Percentiles rank a stretch among this genome's conserved stretches.
Evolutionary conservation across 35 echinoderm and acorn worm genomes (phyloP).

Genomic region (Lytechinus pictus): DNA sequence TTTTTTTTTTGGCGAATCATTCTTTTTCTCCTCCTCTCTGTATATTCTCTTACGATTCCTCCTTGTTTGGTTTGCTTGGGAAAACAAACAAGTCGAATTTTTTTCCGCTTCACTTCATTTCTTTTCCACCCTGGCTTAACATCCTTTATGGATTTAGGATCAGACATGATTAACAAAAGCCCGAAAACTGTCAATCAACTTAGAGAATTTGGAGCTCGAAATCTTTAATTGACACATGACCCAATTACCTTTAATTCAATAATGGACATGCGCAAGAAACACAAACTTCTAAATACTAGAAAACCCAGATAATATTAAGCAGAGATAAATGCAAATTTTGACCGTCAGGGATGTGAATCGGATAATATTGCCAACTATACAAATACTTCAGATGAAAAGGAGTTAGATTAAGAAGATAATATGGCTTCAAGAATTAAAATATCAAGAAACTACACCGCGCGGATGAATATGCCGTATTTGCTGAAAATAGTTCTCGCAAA

Average conservation of each 20-base stretch:
- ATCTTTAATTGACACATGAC: slow-evolving; percentile 45
- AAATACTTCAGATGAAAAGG: too few relatives aligned
- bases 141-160: slow-evolving; percentile 40
- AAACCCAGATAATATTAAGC: too few relatives aligned
- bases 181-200: slow-evolving; percentile 16
- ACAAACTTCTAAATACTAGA: neutral
- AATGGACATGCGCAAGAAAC: slow-evolving; percentile 16
- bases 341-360: too few relatives aligned
- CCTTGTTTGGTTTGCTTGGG: slow-evolving; percentile 11
- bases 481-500: neutral
- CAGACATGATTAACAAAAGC: slow-evolving; percentile 28
- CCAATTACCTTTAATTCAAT: neutral
- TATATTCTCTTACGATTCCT: neutral
- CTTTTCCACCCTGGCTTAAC: slow-evolving; percentile 18
- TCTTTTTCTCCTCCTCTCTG: neutral
- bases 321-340: too few relatives aligned
- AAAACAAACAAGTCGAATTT: slow-evolving; percentile 40
- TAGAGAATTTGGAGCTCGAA: neutral
- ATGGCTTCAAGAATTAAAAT: neutral
- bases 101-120: slow-evolving; percentile 28
- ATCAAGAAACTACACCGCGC: neutral
- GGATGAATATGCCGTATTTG: slow-evolving; percentile 17
- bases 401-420: neutral
- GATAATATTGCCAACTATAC: too few relatives aligned
- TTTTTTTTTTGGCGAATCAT: neutral